A percentile compares a stretch with the other conserved stretches of the same genome.
These are phyloP conservation scores for Charina bottae DNA, from an alignment of 2,113 vertebrate genomes.

Conservation along the genomic window DNA sequence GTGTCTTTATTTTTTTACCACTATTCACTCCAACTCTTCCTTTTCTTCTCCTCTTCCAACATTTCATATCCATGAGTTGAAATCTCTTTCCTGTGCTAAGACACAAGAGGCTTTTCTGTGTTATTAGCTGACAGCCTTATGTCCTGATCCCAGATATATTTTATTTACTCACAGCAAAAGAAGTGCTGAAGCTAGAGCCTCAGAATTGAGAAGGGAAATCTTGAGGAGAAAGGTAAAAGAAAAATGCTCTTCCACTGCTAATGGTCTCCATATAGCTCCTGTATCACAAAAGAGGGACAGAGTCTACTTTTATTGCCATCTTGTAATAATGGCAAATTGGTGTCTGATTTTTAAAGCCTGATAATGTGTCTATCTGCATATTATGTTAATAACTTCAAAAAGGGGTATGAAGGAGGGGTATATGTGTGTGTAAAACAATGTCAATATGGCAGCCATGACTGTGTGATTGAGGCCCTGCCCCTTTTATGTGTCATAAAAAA, in stretches of 20 bases:
- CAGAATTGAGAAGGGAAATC: background rate
- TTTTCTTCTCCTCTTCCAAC: background rate
- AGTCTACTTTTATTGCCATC: no score
- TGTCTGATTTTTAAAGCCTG: no score
- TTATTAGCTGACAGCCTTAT: background rate
- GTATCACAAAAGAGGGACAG: background rate
- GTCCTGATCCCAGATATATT: background rate
- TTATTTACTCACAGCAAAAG: conserved; percentile 1
- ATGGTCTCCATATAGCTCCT: background rate
- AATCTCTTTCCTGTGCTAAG: background rate
- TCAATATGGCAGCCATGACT: no score
- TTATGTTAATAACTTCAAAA: no score
- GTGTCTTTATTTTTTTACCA: no score
- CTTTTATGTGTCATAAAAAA: no score
- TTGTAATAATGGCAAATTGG: no score
- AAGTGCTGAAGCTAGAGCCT: background rate
- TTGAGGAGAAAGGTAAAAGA: background rate
- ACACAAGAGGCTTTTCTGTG: background rate
- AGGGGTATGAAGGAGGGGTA: no score
- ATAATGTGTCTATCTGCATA: no score
- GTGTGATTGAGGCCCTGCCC: no score
- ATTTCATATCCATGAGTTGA: background rate
- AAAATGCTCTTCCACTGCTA: background rate
- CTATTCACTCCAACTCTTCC: no score
- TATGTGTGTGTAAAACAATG: no score